These are phyloP conservation scores for Aegithalos caudatus DNA, from an alignment of 2,113 vertebrate genomes.

Conservation along the genomic window DNA sequence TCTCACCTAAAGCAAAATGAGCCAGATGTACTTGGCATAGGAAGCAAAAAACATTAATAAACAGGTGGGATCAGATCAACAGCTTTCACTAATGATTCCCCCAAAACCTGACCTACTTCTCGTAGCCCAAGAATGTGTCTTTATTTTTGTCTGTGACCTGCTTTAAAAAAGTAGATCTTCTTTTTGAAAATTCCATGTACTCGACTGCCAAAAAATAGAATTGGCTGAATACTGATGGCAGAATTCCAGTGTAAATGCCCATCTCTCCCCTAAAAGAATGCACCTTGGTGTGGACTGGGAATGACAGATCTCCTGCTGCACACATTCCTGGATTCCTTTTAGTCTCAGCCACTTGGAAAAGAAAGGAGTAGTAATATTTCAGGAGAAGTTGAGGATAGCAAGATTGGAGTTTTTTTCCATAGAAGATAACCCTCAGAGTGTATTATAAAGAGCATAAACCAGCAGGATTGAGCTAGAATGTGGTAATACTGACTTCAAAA, in stretches of 20 bases:
- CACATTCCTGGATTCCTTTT: slow-evolving; percentile 19
- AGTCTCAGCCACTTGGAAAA: slow-evolving; percentile 27
- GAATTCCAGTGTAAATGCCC: slow-evolving; percentile 61
- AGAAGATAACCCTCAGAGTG: neutral
- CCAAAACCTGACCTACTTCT: slow-evolving; percentile 65
- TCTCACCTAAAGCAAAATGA: neutral
- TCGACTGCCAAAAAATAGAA: slow-evolving; percentile 11
- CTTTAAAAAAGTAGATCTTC: slow-evolving; percentile 33
- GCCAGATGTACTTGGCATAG: neutral
- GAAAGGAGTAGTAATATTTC: neutral
- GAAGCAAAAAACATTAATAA: neutral
- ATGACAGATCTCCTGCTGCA: slow-evolving; percentile 24
- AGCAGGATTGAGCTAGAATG: neutral
- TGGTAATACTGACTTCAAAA: neutral
- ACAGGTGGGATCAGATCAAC: neutral
- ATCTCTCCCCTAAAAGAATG: slow-evolving; percentile 38
- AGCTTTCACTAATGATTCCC: slow-evolving; percentile 21
- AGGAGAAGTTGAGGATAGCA: neutral
- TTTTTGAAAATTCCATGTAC: slow-evolving; percentile 40
- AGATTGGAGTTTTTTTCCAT: neutral
- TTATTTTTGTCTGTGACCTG: slow-evolving; percentile 62
- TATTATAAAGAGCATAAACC: neutral
- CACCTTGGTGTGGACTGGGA: slow-evolving; percentile 24
- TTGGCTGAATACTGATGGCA: slow-evolving; percentile 36
- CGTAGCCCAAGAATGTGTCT: slow-evolving; percentile 40